Conservation (phyloP, 2,113 vertebrate species). For the Fregetta grallaria region DNA sequence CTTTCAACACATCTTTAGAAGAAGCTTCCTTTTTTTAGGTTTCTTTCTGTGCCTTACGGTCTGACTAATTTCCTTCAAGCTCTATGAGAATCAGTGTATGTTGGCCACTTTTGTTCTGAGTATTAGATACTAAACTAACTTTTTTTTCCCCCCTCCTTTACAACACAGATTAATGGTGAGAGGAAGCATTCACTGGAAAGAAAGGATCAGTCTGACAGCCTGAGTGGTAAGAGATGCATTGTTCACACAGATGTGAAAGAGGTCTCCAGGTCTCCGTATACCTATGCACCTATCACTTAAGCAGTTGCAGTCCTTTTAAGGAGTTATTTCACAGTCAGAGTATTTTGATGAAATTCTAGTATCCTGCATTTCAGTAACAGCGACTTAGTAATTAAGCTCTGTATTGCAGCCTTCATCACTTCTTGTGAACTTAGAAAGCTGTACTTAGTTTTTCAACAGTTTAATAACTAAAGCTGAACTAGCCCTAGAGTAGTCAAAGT, state of each 20-base stretch:
- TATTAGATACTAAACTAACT: neutral
- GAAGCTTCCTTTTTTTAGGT: neutral
- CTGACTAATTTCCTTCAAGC: neutral
- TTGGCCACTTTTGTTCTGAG: neutral
- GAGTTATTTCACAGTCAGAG: neutral
- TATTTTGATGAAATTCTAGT: neutral
- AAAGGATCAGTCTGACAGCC: constrained; percentile 68
- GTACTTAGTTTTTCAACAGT: neutral
- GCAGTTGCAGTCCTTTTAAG: neutral
- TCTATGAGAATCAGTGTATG: neutral
- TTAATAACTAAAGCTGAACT: neutral
- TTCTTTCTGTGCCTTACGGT: neutral
- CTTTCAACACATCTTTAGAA: neutral
- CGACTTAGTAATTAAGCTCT: neutral
- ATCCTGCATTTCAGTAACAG: neutral
- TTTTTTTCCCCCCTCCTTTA: neutral
- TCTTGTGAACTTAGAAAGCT: neutral
- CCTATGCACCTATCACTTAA: neutral
- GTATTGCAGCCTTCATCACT: neutral
- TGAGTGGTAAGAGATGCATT: constrained; percentile 75
- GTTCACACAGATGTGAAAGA: neutral
- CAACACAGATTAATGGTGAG: constrained; percentile 83
- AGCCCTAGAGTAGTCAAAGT: neutral
- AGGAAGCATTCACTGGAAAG: constrained; percentile 70
- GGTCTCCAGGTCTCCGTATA: neutral